Evolutionary conservation across 1,140 invertebrate genomes (phyloP).

Genomic region (Hylaeus anthracinus): DNA sequence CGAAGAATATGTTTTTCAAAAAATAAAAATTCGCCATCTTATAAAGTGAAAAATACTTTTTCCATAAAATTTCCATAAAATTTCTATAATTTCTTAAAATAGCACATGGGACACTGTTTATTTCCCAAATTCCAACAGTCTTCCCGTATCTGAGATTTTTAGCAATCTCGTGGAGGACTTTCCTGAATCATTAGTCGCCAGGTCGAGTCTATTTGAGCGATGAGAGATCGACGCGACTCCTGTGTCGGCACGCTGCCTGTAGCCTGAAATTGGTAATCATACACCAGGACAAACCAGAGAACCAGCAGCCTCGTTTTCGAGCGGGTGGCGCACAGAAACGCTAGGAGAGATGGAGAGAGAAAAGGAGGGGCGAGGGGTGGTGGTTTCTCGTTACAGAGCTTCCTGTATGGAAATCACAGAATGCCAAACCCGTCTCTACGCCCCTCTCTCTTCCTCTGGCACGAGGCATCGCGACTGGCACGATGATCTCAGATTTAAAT

Average conservation of each 20-base stretch:
- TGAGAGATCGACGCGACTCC: slow-evolving; percentile 3
- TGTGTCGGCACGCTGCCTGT: slow-evolving; percentile 13
- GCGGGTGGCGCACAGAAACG: slow-evolving; percentile 28
- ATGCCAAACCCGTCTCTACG: slow-evolving; percentile 40
- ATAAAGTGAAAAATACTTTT: too few species aligned
- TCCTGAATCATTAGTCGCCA: not conserved
- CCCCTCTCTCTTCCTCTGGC: slow-evolving; percentile 34
- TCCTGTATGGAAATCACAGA: slow-evolving; percentile 79
- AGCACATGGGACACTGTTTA: too few species aligned
- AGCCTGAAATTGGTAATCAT: slow-evolving; percentile 61
- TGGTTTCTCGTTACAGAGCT: slow-evolving; percentile 76
- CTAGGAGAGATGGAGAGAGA: slow-evolving; percentile 16
- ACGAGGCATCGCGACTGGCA: slow-evolving; percentile 56
- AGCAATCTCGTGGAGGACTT: too few species aligned
- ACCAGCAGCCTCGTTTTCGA: slow-evolving; percentile 32
- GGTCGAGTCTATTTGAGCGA: not conserved
- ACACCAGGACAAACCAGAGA: slow-evolving; percentile 53
- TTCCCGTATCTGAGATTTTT: too few species aligned
- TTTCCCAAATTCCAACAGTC: too few species aligned
- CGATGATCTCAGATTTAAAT: slow-evolving; percentile 74
- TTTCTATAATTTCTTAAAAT: too few species aligned
- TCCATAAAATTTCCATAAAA: too few species aligned
- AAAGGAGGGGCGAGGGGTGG: slow-evolving; percentile 33
- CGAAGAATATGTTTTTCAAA: too few species aligned
- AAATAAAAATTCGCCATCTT: too few species aligned